Percentiles rank a stretch among this genome's conserved stretches.
Conservation (phyloP, 1,140 invertebrate species). For the Acromyrmex echinatior region DNA sequence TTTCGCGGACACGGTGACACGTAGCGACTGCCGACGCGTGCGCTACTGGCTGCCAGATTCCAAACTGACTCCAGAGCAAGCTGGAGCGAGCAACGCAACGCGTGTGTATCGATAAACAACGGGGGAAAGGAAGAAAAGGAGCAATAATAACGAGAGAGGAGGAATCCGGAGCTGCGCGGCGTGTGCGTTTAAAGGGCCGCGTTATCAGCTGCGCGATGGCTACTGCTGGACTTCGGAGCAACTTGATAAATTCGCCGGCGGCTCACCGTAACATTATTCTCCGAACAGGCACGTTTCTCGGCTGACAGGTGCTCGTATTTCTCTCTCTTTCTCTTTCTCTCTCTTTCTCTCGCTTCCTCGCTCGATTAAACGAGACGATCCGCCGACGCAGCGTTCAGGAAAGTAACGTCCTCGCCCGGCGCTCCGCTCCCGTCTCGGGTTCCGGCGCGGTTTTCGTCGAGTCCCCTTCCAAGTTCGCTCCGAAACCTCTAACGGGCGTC, state of each 20-base stretch:
- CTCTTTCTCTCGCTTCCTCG: not conserved
- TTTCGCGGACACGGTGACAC: not conserved
- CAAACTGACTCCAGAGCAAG: not conserved
- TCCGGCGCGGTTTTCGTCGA: conserved; percentile 3
- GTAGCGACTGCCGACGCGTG: not conserved
- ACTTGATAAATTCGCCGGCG: conserved; percentile 15
- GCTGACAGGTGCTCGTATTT: conserved; percentile 2
- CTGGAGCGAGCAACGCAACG: not conserved
- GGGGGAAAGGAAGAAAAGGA: not conserved
- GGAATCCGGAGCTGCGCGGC: not conserved
- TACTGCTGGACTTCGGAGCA: not conserved
- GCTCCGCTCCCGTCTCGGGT: not conserved
- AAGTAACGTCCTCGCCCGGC: conserved; percentile 6
- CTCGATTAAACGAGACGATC: not conserved
- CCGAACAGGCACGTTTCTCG: not conserved
- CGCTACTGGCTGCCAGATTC: conserved; percentile 1
- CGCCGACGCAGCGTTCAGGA: conserved; percentile 22
- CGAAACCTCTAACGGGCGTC: not conserved
- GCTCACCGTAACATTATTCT: conserved; percentile 71
- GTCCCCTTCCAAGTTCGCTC: not conserved
- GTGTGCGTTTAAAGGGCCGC: conserved; percentile 29
- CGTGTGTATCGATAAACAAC: not conserved
- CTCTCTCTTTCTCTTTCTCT: not conserved
- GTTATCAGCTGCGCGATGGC: conserved; percentile 39
- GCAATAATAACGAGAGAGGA: not conserved